Evolutionary conservation across 2,888 invertebrate species (phyloP), one percentile per base, ranked within the genome.

Genomic region (Erebia ligea): DNA sequence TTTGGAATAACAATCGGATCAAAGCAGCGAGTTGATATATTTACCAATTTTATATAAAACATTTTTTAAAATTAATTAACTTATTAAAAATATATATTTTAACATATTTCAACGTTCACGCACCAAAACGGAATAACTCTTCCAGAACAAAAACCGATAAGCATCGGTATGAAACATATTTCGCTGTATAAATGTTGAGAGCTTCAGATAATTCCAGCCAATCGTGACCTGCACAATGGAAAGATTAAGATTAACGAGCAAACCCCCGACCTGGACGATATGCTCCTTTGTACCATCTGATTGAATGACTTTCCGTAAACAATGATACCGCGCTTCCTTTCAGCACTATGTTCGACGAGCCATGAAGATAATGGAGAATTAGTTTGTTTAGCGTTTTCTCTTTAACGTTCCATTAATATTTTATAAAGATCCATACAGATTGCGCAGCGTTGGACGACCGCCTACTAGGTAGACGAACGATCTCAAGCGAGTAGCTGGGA

Each of bases 301-400:
- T 90, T 89, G 87, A 89, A 90, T 90, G 88, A 87, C 88, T 89
- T 84, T 84, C 85, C 82, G 85, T 88, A 89, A 89, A 90, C 90
- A 90, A 89, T 90, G 90, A 90, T 85, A 83, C 77, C 76, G 82
- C 85, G 80, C 79, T 86, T 85, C 83, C 84, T 80, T 81, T 81
- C 73, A 73, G 77, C 80, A 78, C 77, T 76, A 73, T 76, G 75
- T 77, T 76, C 75, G 73, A 70, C 76, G 75, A 79, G 68, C 78
- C 80, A 75, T 76, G 72, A 75, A 81, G 82, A 84, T 85, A 85
- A 85, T 82, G 79, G 79, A 81, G 80, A 76, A 76, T 77, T 76
- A 79, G 79, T 73, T 78, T 74, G 73, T 76, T 77, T 64, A 65
- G 64, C 68, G 69, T 56, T 67, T 65, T 69, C 57, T 63, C 50